Evolutionary conservation across 2,888 invertebrate species (phyloP).

Genomic region (Mythimna ferrago): DNA sequence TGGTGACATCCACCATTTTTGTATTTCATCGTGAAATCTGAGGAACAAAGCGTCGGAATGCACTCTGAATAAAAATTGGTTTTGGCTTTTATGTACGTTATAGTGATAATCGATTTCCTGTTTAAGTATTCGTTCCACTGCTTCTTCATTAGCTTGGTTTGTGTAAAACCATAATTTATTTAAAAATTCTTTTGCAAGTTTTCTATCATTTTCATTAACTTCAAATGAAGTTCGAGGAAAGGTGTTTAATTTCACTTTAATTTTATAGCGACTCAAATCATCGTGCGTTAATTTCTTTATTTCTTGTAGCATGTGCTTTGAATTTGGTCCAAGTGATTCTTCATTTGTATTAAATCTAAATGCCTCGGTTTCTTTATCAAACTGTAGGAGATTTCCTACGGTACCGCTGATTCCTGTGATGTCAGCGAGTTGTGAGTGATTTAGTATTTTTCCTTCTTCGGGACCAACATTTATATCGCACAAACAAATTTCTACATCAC

Average conservation of each 20-base stretch:
- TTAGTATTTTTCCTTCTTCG: constrained; percentile 50
- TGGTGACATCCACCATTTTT: constrained; percentile 74
- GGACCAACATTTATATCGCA: constrained; percentile 61
- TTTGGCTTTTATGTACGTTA: constrained; percentile 59
- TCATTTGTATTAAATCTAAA: constrained; percentile 62
- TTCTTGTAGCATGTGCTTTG: constrained; percentile 60
- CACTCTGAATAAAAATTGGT: constrained; percentile 66
- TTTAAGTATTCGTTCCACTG: constrained; percentile 68
- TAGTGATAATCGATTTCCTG: constrained; percentile 66
- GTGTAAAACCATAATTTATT: constrained; percentile 72
- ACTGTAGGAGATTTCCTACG: constrained; percentile 69
- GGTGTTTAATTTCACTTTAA: constrained; percentile 63
- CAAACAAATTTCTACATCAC: constrained; percentile 55
- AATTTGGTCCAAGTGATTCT: constrained; percentile 54
- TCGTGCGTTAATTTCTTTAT: constrained; percentile 46
- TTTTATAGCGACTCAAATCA: constrained; percentile 58
- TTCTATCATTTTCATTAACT: constrained; percentile 64
- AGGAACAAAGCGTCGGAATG: constrained; percentile 73
- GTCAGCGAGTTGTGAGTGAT: constrained; percentile 63
- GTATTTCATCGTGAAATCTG: constrained; percentile 72
- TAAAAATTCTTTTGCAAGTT: constrained; percentile 67
- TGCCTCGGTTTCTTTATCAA: constrained; percentile 58
- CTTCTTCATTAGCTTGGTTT: constrained; percentile 70
- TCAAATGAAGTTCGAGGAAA: constrained; percentile 70
- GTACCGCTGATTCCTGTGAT: constrained; percentile 68